Evolutionary conservation across 2,797 vertebrate species (phyloP).

Genomic region (Paguma larvata): DNA sequence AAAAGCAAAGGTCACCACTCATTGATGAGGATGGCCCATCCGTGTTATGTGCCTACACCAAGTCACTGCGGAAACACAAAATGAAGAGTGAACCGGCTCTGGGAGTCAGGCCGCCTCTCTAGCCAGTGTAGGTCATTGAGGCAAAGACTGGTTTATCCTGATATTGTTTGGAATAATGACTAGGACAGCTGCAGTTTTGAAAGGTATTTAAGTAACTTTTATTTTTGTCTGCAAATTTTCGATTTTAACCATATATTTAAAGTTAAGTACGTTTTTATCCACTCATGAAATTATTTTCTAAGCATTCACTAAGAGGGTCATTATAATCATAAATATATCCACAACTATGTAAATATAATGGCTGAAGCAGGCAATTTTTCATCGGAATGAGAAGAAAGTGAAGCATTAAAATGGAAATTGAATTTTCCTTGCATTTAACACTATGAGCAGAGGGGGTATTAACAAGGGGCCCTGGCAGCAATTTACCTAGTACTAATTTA

Average conservation of each 20-base stretch:
- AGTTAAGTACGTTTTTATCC: conserved; percentile 11
- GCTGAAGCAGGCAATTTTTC: not conserved
- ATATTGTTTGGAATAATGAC: not conserved
- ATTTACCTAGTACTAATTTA: not conserved
- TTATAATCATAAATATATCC: not conserved
- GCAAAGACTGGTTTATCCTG: not conserved
- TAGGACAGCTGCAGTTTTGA: not conserved
- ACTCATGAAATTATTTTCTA: conserved; percentile 42
- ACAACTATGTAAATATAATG: not conserved
- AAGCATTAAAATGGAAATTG: not conserved
- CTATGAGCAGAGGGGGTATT: not conserved
- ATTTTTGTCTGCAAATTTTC: conserved; percentile 22
- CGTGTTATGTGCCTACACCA: not conserved
- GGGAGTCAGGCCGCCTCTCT: not conserved
- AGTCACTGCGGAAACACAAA: not conserved
- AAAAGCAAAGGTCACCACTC: conserved; percentile 46
- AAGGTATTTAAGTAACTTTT: not conserved
- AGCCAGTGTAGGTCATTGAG: not conserved
- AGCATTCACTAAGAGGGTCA: conserved; percentile 21
- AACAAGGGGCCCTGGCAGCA: not conserved
- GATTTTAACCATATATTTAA: not conserved
- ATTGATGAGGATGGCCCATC: conserved; percentile 9
- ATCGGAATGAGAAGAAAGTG: not conserved
- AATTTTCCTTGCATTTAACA: conserved; percentile 7
- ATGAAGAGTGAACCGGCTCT: not conserved